Evolutionary conservation across 2,797 vertebrate genomes (phyloP).

Genomic region (Anomalospiza imberbis): DNA sequence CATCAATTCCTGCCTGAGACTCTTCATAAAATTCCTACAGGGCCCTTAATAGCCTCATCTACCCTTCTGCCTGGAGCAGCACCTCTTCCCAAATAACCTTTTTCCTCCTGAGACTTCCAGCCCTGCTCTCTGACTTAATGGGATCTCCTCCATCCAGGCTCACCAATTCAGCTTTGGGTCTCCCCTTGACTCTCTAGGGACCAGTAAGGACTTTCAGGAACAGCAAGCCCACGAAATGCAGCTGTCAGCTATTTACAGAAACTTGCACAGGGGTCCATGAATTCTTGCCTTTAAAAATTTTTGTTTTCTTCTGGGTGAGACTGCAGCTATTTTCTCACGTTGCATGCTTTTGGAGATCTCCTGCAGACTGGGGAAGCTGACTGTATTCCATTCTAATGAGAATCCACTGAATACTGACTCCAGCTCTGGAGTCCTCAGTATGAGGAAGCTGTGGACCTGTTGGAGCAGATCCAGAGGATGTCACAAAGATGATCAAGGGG

Average conservation of each 20-base stretch:
- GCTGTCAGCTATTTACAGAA: background rate
- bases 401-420: background rate
- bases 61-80: background rate
- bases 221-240: background rate
- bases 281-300: background rate
- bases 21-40: background rate
- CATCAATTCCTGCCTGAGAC: background rate
- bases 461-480: background rate
- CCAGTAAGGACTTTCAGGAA: background rate
- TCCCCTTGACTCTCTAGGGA: background rate
- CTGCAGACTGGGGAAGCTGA: background rate
- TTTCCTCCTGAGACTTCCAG: background rate
- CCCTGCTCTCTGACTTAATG: background rate
- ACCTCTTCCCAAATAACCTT: background rate
- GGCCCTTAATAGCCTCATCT: background rate
- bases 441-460: background rate
- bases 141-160: background rate
- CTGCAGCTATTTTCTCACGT: background rate
- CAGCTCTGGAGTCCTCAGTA: background rate
- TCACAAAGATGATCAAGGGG: background rate
- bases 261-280: background rate
- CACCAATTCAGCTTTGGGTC: background rate
- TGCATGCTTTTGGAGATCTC: background rate
- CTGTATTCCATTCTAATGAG: background rate
- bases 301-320: background rate